Evolutionary conservation across 2,797 vertebrate genomes (phyloP).

Genomic region (Apogon talboti): DNA sequence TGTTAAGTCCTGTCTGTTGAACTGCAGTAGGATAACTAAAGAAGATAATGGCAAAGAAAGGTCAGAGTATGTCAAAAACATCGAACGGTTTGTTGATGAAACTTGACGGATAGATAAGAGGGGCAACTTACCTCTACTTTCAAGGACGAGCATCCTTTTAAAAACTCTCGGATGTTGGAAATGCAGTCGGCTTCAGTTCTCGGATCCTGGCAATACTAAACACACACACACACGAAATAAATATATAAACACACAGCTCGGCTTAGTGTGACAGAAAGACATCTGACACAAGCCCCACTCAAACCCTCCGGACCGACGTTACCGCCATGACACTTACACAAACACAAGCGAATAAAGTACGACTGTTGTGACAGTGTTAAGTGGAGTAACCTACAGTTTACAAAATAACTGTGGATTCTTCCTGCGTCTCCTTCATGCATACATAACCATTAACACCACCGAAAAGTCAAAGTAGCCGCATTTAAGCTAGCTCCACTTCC

Average conservation of each 20-base stretch:
- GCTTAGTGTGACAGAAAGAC: constrained; percentile 23
- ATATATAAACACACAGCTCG: constrained; percentile 63
- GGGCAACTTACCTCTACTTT: constrained; percentile 92
- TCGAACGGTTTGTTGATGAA: not conserved
- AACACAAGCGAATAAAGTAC: not conserved
- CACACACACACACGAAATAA: constrained; percentile 56
- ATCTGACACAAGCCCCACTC: constrained; percentile 17
- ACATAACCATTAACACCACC: constrained; percentile 56
- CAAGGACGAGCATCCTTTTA: constrained; percentile 89
- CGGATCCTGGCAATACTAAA: constrained; percentile 91
- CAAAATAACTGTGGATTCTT: constrained; percentile 60
- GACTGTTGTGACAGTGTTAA: not conserved
- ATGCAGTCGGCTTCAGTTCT: constrained; percentile 91
- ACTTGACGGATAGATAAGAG: constrained; percentile 13
- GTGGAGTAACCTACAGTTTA: constrained; percentile 30
- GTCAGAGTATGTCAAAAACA: constrained; percentile 27
- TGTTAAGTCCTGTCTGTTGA: constrained; percentile 24
- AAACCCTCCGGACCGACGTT: not conserved
- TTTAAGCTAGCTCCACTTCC: constrained; percentile 50
- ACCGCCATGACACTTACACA: not conserved
- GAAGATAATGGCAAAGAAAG: constrained; percentile 16
- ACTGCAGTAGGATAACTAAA: constrained; percentile 28
- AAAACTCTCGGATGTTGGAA: constrained; percentile 92
- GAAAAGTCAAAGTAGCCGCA: constrained; percentile 28
- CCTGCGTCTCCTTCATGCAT: constrained; percentile 63